Conservation (phyloP, 2,888 invertebrate species). For the Drosophila suboccidentalis region DNA sequence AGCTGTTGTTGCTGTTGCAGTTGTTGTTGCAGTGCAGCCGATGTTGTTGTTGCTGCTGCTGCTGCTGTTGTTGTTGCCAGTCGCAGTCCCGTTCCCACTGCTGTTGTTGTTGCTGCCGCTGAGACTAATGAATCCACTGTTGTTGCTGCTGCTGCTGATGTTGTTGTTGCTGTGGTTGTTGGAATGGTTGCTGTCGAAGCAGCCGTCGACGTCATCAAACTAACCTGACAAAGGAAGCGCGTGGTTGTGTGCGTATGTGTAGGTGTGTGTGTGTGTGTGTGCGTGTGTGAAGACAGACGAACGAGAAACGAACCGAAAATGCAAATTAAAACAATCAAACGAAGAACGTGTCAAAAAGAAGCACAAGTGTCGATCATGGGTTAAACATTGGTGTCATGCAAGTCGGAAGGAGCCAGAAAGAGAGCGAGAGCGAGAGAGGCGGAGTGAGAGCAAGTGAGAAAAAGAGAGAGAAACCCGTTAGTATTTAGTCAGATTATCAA, state of each 20-base stretch:
- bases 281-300: constrained; percentile 40
- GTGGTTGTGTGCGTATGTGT: constrained; percentile 54
- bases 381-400: constrained; percentile 29
- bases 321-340: constrained; percentile 73
- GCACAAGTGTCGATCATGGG: constrained; percentile 24
- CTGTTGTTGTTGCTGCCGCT: constrained; percentile 39
- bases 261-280: constrained; percentile 28
- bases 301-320: constrained; percentile 60
- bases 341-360: constrained; percentile 29
- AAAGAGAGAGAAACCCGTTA: constrained; percentile 52
- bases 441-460: constrained; percentile 5
- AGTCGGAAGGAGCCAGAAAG: constrained; percentile 1
- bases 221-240: constrained; percentile 85
- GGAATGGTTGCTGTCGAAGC: constrained; percentile 69
- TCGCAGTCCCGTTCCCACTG: constrained; percentile 10
- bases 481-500: constrained; percentile 38
- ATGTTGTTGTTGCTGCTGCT: constrained; percentile 28
- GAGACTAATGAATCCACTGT: constrained; percentile 32
- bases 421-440: constrained; percentile 12
- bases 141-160: constrained; percentile 41
- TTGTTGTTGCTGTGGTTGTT: constrained; percentile 38
- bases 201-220: constrained; percentile 84
- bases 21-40: constrained; percentile 8
- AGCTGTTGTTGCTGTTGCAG: constrained; percentile 35
- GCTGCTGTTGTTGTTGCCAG: neutral